Evolutionary conservation across 2,888 invertebrate species (phyloP).

Genomic region (Heliconius ethilla): DNA sequence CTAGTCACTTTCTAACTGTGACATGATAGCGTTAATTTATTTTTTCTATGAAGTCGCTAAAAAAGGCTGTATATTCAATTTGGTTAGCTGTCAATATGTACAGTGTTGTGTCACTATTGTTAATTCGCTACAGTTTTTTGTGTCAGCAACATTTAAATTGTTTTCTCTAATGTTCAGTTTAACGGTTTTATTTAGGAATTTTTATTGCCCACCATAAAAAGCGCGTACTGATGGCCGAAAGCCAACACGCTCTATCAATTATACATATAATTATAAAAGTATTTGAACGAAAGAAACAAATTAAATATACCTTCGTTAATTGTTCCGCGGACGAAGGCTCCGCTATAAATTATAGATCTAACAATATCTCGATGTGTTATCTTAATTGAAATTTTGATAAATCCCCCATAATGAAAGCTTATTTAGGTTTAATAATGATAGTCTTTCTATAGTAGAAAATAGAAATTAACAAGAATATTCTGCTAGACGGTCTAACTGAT

Average conservation of each 20-base stretch:
- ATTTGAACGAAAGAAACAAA: slow-evolving; percentile 4
- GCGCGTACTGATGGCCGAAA: slow-evolving; percentile 8
- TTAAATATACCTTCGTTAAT: slow-evolving; percentile 3
- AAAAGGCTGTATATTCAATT: slow-evolving; percentile 9
- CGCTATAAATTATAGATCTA: not conserved
- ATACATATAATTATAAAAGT: slow-evolving; percentile 13
- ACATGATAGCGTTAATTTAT: slow-evolving; percentile 5
- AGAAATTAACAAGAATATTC: slow-evolving; percentile 34
- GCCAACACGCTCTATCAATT: slow-evolving; percentile 16
- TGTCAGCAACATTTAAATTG: slow-evolving; percentile 31
- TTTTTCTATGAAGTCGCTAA: not conserved
- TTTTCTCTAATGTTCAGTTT: slow-evolving; percentile 24
- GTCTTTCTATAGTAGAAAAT: slow-evolving; percentile 27
- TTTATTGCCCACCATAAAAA: slow-evolving; percentile 37
- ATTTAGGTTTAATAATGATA: slow-evolving; percentile 18
- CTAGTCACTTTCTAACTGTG: not conserved
- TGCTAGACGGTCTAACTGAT: slow-evolving; percentile 21
- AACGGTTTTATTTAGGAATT: slow-evolving; percentile 36
- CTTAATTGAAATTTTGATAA: slow-evolving; percentile 23
- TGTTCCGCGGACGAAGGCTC: not conserved
- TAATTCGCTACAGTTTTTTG: slow-evolving; percentile 33
- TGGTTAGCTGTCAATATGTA: slow-evolving; percentile 23
- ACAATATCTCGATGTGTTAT: not conserved
- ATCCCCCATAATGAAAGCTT: slow-evolving; percentile 6
- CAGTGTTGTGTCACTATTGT: slow-evolving; percentile 33